phyloP scores from a whole-genome alignment of 2,888 invertebrate genomes.

The Buathra laborator region DNA sequence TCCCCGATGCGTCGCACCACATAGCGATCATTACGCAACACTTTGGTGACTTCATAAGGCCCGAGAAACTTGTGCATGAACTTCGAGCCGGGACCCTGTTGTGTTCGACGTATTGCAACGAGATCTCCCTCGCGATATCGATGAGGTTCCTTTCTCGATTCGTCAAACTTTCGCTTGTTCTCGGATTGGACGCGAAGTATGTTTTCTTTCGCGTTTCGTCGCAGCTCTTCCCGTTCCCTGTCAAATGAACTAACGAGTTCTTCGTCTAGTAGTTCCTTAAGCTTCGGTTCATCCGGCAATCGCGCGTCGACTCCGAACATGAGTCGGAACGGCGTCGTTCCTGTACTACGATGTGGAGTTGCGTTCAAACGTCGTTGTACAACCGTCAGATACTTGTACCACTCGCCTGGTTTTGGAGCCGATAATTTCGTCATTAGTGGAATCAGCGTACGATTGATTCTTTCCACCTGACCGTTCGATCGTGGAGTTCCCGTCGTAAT shows the following conservation, averaged over 20 bases:
- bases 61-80: conserved; percentile 33
- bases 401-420: conserved; percentile 73
- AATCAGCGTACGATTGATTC: conserved; percentile 71
- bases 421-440: conserved; percentile 79
- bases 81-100: conserved; percentile 15
- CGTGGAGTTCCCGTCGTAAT: conserved; percentile 67
- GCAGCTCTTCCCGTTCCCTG: conserved; percentile 16
- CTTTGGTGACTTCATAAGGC: conserved; percentile 19
- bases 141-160: conserved; percentile 29
- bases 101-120: conserved; percentile 22
- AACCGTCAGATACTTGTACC: conserved; percentile 67
- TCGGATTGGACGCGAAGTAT: conserved; percentile 7
- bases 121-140: conserved; percentile 33
- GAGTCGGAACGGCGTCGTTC: conserved; percentile 29
- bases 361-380: too few relatives aligned
- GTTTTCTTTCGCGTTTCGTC: conserved; percentile 25
- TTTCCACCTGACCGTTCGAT: conserved; percentile 65
- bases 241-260: conserved; percentile 29
- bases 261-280: conserved; percentile 13
- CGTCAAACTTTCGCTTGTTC: conserved; percentile 30
- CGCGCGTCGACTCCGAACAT: conserved; percentile 20
- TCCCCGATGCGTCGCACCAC: conserved; percentile 12
- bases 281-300: conserved; percentile 8
- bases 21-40: conserved; percentile 19
- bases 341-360: too few relatives aligned